Evolutionary conservation across 2,113 vertebrate genomes (phyloP), one percentile per base, ranked within the genome.

Genomic region (Erinaceus europaeus): DNA sequence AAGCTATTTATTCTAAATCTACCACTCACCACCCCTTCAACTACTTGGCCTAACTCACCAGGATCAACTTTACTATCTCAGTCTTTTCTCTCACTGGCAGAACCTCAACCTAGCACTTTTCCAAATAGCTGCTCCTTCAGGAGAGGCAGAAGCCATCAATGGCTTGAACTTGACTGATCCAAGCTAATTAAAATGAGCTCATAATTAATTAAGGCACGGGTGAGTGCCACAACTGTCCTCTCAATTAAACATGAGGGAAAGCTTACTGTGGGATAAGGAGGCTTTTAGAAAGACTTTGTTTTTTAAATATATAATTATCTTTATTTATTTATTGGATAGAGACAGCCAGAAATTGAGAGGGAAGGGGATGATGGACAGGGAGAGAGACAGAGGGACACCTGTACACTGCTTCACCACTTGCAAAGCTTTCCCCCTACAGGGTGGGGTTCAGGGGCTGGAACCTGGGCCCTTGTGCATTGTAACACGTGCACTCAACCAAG

Each of bases 161-260:
- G 13, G 36, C 14, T 23, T 86, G 34, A 92, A 77, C 53, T 46
- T 25, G 38, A 83, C 18, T 32, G 6, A 34, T n/a, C 9, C 68
- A 79, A 90, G 27, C n/a, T 73, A 64, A 68, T 90, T 12, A 90
- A 55, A 44, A 84, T 46, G n/a, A 90, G 44, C 34, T 90, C n/a
- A 74, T 46, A 69, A 77, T 1, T 55, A 40, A 32, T 74, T 89
- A 75, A 68, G 68, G 29, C 38, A 52, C 40, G 69, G 32, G 32
- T 4, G 64, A 11, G 6, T 67, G 42, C 12, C 65, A 74, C 6
- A 71, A 38, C 20, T 52, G 20, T 71, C 85, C 93, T 7, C 65
- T 84, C 7, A 50, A 73, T 74, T n/a, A 88, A 67, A 75, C n/a
- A 79, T 7, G 21, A 90, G 4, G 13, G 36, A 27, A 67, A 53